Conservation (phyloP, 2,888 invertebrate genomes). For the Leucozona laternaria region DNA sequence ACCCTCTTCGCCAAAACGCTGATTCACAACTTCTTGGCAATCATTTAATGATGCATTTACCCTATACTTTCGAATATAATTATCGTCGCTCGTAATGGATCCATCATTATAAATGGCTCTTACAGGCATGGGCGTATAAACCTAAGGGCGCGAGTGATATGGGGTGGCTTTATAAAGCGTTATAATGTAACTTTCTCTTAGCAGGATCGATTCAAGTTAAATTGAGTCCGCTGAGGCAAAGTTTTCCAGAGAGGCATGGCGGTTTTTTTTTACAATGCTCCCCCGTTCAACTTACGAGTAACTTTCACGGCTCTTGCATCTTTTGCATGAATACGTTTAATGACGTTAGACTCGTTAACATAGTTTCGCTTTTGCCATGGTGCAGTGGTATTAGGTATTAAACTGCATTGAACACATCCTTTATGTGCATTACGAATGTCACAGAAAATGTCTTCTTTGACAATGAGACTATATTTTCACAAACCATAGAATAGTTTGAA, state of each 20-base stretch:
- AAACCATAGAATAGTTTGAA: not conserved
- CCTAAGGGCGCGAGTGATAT: too few species aligned
- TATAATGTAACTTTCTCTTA: not conserved
- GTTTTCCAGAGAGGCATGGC: not conserved
- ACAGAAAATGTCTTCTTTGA: not conserved
- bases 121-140: not conserved
- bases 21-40: constrained; percentile 35
- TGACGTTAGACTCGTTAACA: constrained; percentile 10
- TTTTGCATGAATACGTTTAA: constrained; percentile 6
- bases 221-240: constrained; percentile 5
- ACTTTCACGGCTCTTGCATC: constrained; percentile 10
- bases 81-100: constrained; percentile 58
- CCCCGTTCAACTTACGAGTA: constrained; percentile 2
- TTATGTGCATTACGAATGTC: constrained; percentile 1
- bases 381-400: not conserved
- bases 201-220: constrained; percentile 5
- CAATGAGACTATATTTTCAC: not conserved
- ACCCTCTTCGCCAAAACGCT: constrained; percentile 19
- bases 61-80: constrained; percentile 43
- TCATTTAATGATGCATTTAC: constrained; percentile 62
- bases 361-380: not conserved
- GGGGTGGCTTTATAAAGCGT: not conserved
- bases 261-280: not conserved
- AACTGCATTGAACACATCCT: constrained; percentile 10
- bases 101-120: constrained; percentile 53